Base-by-base conservation (phyloP, 2,113 vertebrate genomes). In the Nothocercus julius region DNA sequence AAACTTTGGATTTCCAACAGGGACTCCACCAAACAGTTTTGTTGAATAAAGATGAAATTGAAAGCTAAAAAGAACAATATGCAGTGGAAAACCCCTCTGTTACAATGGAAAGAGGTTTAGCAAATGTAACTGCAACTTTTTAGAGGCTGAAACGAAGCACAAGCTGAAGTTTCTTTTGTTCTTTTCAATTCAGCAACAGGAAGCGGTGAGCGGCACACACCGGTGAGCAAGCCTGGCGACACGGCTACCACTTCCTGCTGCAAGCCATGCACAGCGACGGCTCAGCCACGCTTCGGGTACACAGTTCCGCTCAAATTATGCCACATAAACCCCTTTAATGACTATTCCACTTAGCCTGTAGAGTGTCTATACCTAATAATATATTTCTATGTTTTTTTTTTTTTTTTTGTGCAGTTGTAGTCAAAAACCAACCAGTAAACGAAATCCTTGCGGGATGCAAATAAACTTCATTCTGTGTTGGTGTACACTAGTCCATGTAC, bases 201-300 rank as follows among this genome's bases (percentile, higher is more conserved):
- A 97, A 98, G 91, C 66, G 87, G 94, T 83, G 79, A 95, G 77
- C 78, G 74, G 80, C 96, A 93, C 47, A 36, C 22, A 18, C n/a
- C 19, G 73, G 30, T 59, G 74, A 38, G 22, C 63, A 49, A 86
- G 85, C 70, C 73, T 77, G 84, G 70, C 79, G 75, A 85, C 87
- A 92, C 87, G 9, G 95, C 67, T 78, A 69, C 91, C 89, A 69
- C 93, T 98, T 98, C 96, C 97, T 94, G 85, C 66, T 64, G 7
- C 89, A 76, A 70, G 70, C 30, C 53, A 54, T 78, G 53, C 74
- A 76, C 1, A n/a, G 90, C 51, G 9, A 11, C 63, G 18, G 16
- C 85, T 9, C 2, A 70, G 58, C 54, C 82, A n/a, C 2, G 0
- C 8, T 13, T 64, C 73, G 45, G 16, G 92, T 28, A 84, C 89